phyloP scores from a whole-genome alignment of 2,797 vertebrate genomes.

The Phaenicophaeus curvirostris region DNA sequence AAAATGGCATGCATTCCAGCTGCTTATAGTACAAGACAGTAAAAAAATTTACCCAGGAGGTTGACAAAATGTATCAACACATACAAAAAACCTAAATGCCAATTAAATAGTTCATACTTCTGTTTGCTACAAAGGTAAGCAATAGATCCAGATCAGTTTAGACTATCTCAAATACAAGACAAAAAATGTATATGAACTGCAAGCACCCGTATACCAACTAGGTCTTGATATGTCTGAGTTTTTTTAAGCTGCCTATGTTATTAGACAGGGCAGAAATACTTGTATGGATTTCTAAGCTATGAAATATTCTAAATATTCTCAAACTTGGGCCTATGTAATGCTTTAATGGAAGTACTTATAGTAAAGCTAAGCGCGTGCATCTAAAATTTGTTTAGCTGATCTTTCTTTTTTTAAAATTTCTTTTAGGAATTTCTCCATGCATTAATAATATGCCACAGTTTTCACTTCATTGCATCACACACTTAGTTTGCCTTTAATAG shows the following conservation, averaged over 20 bases:
- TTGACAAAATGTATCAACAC: not conserved
- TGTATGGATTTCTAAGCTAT: not conserved
- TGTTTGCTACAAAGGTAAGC: not conserved
- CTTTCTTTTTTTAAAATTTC: not conserved
- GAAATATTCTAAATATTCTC: not conserved
- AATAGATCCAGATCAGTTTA: not conserved
- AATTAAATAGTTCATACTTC: not conserved
- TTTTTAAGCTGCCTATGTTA: not conserved
- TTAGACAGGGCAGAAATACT: not conserved
- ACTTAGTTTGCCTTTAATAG: not conserved
- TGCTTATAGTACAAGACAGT: not conserved
- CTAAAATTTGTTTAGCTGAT: not conserved
- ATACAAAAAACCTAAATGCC: not conserved
- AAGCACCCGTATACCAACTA: not conserved
- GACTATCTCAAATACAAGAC: not conserved
- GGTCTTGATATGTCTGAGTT: not conserved
- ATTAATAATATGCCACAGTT: not conserved
- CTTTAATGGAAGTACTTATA: not conserved
- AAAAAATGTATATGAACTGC: not conserved
- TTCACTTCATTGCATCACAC: not conserved
- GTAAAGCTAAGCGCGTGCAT: not conserved
- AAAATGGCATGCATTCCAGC: rapidly evolving
- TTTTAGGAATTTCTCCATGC: not conserved
- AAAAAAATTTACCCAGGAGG: not conserved
- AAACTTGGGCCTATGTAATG: not conserved